Conservation (phyloP, 2,113 vertebrate species). For the Cathartes aura region DNA sequence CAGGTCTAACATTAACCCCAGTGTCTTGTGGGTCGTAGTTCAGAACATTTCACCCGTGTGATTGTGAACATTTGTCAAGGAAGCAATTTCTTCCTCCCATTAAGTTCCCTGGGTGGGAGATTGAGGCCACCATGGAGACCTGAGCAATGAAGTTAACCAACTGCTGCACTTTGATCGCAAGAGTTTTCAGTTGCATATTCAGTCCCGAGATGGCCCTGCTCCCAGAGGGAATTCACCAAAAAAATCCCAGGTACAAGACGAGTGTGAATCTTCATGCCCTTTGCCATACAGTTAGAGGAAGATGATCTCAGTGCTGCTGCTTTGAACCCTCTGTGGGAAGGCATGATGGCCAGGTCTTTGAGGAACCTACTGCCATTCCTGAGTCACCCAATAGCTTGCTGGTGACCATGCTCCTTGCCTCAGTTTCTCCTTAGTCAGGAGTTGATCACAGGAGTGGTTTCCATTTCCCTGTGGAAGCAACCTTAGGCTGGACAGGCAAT, state of each 20-base stretch:
- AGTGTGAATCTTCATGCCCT: not conserved
- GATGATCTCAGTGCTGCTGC: not conserved
- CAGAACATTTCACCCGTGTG: not conserved
- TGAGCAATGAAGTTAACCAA: not conserved
- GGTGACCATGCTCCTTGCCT: not conserved
- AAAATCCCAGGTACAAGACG: not conserved
- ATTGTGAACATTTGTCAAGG: conserved; percentile 4
- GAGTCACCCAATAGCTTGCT: not conserved
- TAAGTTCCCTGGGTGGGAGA: not conserved
- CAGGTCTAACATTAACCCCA: not conserved
- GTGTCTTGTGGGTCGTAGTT: not conserved
- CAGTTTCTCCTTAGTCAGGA: not conserved
- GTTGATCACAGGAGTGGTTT: not conserved
- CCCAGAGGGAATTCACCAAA: not conserved
- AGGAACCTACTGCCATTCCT: not conserved
- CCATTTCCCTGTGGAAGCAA: not conserved
- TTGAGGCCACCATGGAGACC: not conserved
- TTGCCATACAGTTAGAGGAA: not conserved
- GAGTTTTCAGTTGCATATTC: not conserved
- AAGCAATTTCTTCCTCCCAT: not conserved
- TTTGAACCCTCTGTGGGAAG: not conserved
- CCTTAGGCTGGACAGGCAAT: not conserved
- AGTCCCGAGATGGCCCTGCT: not conserved
- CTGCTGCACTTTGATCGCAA: not conserved
- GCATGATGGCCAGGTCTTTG: not conserved